These are phyloP conservation scores for Planococcus citri DNA, from an alignment of 1,140 invertebrate genomes.

Conservation along the genomic window DNA sequence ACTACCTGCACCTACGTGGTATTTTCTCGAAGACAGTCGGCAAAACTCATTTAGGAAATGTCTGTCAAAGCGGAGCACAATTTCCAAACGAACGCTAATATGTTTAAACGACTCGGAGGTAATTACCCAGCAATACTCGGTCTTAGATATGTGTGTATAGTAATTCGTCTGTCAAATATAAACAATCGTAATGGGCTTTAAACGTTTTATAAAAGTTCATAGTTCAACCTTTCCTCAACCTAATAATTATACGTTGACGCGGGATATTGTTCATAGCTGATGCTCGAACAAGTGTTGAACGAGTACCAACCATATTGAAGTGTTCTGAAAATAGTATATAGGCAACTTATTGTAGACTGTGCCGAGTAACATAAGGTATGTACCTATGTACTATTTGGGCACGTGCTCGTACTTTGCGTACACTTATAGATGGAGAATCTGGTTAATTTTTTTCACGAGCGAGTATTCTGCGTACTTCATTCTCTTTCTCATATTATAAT, in stretches of 20 bases:
- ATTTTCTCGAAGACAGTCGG: neutral
- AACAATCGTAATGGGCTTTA: neutral
- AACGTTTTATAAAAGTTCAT: neutral
- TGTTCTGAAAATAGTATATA: neutral
- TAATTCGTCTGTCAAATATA: constrained; percentile 5
- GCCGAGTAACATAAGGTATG: neutral
- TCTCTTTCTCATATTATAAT: too few species aligned
- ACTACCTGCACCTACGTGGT: neutral
- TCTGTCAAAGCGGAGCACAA: neutral
- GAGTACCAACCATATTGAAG: neutral
- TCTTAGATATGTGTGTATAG: too few species aligned
- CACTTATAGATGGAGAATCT: too few species aligned
- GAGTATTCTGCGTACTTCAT: too few species aligned
- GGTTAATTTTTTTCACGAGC: too few species aligned
- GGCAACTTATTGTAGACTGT: too few species aligned
- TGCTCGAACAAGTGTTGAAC: neutral
- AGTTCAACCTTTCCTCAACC: neutral
- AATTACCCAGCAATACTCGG: neutral
- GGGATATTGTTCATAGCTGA: neutral
- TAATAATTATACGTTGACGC: neutral
- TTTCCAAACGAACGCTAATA: neutral
- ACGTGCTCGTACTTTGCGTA: neutral
- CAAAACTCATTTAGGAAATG: neutral
- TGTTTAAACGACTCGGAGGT: neutral
- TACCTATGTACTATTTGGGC: too few species aligned